A percentile compares a stretch with the other conserved stretches of the same genome.
Conservation (phyloP, 2,888 invertebrate genomes). For the Clanis bilineata region DNA sequence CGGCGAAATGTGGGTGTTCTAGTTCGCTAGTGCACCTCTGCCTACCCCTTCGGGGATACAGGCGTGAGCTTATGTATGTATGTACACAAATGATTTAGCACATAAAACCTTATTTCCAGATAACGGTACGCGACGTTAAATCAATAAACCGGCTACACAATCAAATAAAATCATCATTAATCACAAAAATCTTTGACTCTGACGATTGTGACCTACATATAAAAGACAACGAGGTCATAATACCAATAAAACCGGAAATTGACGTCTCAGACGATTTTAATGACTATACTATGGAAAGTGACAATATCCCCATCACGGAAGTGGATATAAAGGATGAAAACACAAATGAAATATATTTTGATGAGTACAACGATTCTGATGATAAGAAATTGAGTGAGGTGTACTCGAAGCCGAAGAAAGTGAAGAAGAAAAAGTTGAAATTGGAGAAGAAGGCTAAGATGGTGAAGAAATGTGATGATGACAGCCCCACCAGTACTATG, state of each 20-base stretch:
- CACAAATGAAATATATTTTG: conserved; percentile 52
- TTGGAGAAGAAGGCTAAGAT: conserved; percentile 35
- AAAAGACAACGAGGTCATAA: conserved; percentile 31
- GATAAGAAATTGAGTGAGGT: conserved; percentile 56
- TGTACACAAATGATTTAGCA: too few species aligned
- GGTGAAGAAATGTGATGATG: conserved; percentile 34
- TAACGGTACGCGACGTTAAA: conserved; percentile 55
- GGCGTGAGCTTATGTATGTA: too few species aligned
- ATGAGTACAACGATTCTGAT: conserved; percentile 55
- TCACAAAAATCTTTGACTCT: conserved; percentile 41
- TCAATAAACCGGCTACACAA: conserved; percentile 45
- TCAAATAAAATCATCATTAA: conserved; percentile 40
- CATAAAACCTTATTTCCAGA: conserved; percentile 48
- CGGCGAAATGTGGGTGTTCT: too few species aligned
- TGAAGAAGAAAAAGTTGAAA: conserved; percentile 36
- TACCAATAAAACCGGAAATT: neutral
- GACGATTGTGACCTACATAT: conserved; percentile 45
- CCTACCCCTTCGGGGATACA: too few species aligned
- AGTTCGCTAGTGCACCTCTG: too few species aligned
- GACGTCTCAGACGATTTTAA: neutral
- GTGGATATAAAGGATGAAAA: conserved; percentile 50
- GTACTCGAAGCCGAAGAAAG: conserved; percentile 35
- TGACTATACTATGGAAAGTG: neutral
- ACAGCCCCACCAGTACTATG: conserved; percentile 42
- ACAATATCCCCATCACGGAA: conserved; percentile 28